phyloP scores from a whole-genome alignment of 2,888 invertebrate genomes.

The Mactromeris polynyma region DNA sequence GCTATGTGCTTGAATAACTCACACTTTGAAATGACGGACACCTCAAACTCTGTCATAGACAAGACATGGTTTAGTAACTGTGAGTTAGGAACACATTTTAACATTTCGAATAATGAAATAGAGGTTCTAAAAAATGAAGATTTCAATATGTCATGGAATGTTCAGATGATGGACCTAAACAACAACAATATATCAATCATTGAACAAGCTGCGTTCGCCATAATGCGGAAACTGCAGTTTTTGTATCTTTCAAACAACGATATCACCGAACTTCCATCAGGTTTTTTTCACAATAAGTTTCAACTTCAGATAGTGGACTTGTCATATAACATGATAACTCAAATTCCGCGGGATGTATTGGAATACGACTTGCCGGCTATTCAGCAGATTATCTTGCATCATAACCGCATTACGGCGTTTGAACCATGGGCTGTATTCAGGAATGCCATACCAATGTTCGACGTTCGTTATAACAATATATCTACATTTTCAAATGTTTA shows the following conservation, averaged over 20 bases:
- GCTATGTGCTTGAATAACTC: neutral
- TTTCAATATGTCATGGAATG: constrained; percentile 41
- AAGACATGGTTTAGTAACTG: neutral
- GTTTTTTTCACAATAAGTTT: constrained; percentile 40
- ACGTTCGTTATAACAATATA: constrained; percentile 48
- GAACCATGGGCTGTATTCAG: constrained; percentile 49
- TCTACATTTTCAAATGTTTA: constrained; percentile 42
- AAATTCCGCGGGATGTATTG: constrained; percentile 50
- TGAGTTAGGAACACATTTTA: neutral
- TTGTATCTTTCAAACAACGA: constrained; percentile 41
- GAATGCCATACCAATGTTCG: constrained; percentile 10
- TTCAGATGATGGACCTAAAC: constrained; percentile 41
- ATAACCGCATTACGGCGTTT: constrained; percentile 38
- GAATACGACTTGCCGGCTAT: constrained; percentile 21
- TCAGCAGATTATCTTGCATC: constrained; percentile 14
- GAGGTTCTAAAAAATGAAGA: constrained; percentile 24
- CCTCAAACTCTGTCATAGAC: neutral
- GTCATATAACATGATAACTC: constrained; percentile 37
- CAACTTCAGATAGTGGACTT: constrained; percentile 29
- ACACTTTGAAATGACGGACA: neutral
- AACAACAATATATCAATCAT: constrained; percentile 33
- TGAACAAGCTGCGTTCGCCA: neutral
- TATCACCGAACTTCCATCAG: constrained; percentile 33
- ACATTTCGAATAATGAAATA: constrained; percentile 46
- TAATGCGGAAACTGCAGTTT: constrained; percentile 15